Evolutionary conservation across 2,113 vertebrate genomes (phyloP).

Genomic region (Macrotis lagotis): DNA sequence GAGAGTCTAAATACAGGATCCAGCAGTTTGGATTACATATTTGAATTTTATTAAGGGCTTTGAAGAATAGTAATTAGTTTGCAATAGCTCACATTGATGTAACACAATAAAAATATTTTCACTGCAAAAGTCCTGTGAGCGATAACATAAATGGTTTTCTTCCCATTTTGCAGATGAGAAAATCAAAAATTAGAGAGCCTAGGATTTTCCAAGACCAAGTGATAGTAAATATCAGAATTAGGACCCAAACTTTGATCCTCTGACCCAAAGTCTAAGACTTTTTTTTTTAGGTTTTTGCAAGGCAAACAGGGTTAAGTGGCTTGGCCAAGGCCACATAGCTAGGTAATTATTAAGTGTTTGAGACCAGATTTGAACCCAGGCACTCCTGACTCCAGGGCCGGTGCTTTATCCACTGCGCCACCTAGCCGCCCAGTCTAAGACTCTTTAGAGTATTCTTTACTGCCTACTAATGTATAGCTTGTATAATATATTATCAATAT

Average conservation of each 20-base stretch:
- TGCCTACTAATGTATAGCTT: neutral
- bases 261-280: neutral
- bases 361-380: no score
- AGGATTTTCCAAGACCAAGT: neutral
- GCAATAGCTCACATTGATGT: neutral
- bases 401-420: no score
- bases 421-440: no score
- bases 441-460: neutral
- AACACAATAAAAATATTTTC: neutral
- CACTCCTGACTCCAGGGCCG: no score
- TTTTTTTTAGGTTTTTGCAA: no score
- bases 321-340: no score
- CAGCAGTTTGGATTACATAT: slow-evolving; percentile 15
- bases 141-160: neutral
- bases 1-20: neutral
- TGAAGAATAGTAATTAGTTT: neutral
- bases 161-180: neutral
- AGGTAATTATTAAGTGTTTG: no score
- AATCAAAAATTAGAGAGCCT: neutral
- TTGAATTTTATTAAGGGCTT: neutral
- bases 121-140: neutral
- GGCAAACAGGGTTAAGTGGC: no score
- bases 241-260: neutral
- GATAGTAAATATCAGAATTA: neutral
- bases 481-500: neutral